A percentile compares a stretch with the other conserved stretches of the same genome.
phyloP scores from a whole-genome alignment of 2,888 invertebrate species.

The Furcula furcula region DNA sequence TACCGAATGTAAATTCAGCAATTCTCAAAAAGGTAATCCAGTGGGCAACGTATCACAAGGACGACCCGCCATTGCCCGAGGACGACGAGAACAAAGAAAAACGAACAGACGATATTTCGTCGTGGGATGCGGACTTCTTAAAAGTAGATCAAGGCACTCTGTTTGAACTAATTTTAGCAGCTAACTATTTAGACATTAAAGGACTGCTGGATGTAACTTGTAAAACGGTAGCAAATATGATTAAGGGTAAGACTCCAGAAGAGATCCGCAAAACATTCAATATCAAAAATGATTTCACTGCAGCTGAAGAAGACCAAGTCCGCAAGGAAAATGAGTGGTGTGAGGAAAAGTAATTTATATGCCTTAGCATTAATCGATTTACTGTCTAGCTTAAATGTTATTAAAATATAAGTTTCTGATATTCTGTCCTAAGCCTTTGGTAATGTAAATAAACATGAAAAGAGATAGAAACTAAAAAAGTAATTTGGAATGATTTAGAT shows the following conservation, averaged over 20 bases:
- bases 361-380: constrained; percentile 20
- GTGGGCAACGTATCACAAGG: constrained; percentile 96
- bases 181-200: constrained; percentile 98
- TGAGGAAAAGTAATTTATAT: constrained; percentile 86
- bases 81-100: constrained; percentile 99
- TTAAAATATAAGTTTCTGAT: constrained; percentile 5
- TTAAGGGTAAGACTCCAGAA: constrained; percentile 98
- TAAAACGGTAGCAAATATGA: constrained; percentile 99
- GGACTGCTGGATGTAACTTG: constrained; percentile 98
- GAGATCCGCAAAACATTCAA: constrained; percentile 98
- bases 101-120: constrained; percentile 98
- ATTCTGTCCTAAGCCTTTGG: not conserved
- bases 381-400: constrained; percentile 23
- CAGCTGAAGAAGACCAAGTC: constrained; percentile 99
- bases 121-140: constrained; percentile 99
- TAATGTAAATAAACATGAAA: no score
- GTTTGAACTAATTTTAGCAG: constrained; percentile 97
- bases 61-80: constrained; percentile 97
- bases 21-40: constrained; percentile 97
- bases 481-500: no score
- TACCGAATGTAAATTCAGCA: constrained; percentile 98
- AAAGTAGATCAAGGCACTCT: constrained; percentile 99
- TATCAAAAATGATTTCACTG: constrained; percentile 97
- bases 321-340: constrained; percentile 98
- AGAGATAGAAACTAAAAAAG: no score